Conservation (phyloP, 1,140 invertebrate species). For the Bradysia coprophila region DNA sequence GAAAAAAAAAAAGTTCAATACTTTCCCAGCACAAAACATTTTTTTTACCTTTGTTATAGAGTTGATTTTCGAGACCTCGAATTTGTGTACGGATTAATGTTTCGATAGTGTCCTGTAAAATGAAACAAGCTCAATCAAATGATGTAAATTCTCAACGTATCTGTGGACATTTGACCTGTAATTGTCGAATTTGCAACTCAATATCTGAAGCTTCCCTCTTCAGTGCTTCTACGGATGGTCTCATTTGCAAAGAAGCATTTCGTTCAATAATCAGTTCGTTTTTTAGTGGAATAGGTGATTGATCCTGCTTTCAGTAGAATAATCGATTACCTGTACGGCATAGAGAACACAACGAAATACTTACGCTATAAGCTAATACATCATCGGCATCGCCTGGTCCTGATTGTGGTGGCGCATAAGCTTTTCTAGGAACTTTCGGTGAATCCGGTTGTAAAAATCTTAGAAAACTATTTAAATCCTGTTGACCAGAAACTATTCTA, state of each 20-base stretch:
- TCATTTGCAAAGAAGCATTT: constrained; percentile 50
- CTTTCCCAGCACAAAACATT: no score
- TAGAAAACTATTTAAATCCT: constrained; percentile 54
- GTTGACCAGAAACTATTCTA: constrained; percentile 40
- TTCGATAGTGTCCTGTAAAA: constrained; percentile 63
- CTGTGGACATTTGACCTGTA: no score
- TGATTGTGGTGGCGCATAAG: constrained; percentile 41
- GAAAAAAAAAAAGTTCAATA: no score
- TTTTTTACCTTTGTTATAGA: constrained; percentile 88
- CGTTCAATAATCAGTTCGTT: constrained; percentile 71
- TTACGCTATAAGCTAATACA: constrained; percentile 17
- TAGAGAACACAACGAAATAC: constrained; percentile 3
- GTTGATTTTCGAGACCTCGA: constrained; percentile 64
- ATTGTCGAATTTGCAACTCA: constrained; percentile 66
- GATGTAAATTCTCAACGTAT: no score
- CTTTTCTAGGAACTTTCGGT: constrained; percentile 32
- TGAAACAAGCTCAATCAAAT: no score
- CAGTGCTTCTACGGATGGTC: constrained; percentile 56
- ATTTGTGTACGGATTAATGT: constrained; percentile 68
- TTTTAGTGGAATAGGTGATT: constrained; percentile 26
- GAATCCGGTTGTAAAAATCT: constrained; percentile 38
- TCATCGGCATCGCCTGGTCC: constrained; percentile 24
- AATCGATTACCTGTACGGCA: not conserved
- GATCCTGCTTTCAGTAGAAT: not conserved
- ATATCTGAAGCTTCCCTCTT: constrained; percentile 64